Base-by-base conservation (phyloP, 2,888 invertebrate genomes). In the Pseudeuparius sepicola region DNA sequence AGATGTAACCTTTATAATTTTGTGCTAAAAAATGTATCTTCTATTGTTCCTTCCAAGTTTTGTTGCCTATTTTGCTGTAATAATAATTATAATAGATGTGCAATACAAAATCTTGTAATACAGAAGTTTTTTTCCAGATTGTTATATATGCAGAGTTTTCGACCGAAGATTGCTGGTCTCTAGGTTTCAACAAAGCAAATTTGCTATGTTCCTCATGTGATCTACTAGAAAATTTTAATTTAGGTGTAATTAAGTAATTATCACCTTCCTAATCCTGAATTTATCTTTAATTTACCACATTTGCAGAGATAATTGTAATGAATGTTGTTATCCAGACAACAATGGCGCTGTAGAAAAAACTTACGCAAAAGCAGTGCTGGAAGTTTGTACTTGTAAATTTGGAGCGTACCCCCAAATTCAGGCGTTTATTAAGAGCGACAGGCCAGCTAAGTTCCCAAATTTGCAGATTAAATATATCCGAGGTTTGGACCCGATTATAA, bases 341-440 rank as follows among this genome's bases (percentile, higher is more conserved):
- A 70, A 71, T 4, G 69, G 73, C 2, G 70, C 70, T 7, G 66
- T 71, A 34, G 62, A 61, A 13, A 82, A 82, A 65, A 78, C 80
- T 38, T 97, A 90, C 60, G 85, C 93, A 1, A 84, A 79, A 57
- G 97, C 94, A 1, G 75, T 89, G 38, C 67, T 98, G 24, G 92
- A 94, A 71, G 93, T 97, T 4, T 98, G 97, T 59, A 93, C 93
- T 31, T 98, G 97, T 65, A 97, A 97, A 69, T 92, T 97, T 68
- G 90, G 92, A 39, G 84, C 90, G 4, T 97, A 90, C 71, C 96
- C 97, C 24, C 96, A 97, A 70, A 92, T 96, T 51, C 89, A 94
- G 70, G 97, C 97, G 11, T 98, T 98, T 59, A 85, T 96, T 31
- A 94, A 92, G 61, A 88, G 94, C 61, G 88, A 92, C 46, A 70